phyloP scores from a whole-genome alignment of 2,113 vertebrate species.

The Nestor notabilis region DNA sequence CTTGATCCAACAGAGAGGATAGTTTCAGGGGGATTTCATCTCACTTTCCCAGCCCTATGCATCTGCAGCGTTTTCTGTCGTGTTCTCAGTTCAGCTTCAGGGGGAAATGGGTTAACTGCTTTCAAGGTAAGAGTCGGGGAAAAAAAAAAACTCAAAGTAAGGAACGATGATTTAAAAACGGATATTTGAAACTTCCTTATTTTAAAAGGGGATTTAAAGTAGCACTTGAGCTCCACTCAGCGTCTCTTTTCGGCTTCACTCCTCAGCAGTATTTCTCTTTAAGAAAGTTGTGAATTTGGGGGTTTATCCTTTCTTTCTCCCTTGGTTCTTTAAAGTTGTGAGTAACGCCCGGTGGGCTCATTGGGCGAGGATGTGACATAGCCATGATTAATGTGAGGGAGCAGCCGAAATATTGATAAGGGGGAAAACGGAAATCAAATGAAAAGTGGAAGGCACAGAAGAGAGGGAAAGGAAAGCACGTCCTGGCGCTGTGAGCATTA shows the following conservation, averaged over 20 bases:
- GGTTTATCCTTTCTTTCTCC: background rate
- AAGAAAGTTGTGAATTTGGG: background rate
- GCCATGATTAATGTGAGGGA: conserved; percentile 53
- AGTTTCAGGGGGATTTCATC: background rate
- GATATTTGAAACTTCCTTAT: conserved; percentile 58
- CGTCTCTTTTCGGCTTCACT: conserved; percentile 53
- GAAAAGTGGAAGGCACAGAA: conserved; percentile 54
- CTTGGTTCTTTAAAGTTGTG: background rate
- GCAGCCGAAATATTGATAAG: conserved; percentile 77
- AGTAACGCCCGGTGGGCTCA: background rate
- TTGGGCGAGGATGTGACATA: conserved; percentile 46
- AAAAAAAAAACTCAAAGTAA: background rate
- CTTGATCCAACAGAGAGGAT: background rate
- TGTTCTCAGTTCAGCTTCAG: background rate
- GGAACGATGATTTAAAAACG: conserved; percentile 42
- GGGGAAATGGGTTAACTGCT: conserved; percentile 36
- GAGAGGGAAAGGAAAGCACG: conserved; percentile 6
- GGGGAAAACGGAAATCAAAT: conserved; percentile 70
- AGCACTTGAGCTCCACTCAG: conserved; percentile 66
- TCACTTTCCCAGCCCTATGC: background rate
- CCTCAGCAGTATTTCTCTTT: background rate
- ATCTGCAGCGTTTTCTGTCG: background rate
- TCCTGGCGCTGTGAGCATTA: background rate
- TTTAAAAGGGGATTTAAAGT: conserved; percentile 21
- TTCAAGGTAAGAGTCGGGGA: background rate